phyloP scores from a whole-genome alignment of 2,113 vertebrate genomes.

The Colossoma macropomum region DNA sequence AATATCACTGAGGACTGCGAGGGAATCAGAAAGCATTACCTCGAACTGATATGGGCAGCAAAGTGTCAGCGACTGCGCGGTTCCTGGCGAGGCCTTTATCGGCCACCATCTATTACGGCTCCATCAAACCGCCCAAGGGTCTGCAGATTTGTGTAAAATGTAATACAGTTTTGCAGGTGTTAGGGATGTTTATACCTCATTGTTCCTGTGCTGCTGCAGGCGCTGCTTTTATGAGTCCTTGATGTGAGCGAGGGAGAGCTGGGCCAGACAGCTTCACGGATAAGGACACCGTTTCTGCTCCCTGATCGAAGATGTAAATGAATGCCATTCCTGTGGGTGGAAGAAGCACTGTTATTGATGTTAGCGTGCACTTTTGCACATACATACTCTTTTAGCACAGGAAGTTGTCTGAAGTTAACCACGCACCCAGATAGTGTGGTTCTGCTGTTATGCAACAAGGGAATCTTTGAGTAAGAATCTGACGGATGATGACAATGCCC shows the following conservation, averaged over 20 bases:
- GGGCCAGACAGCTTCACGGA: conserved; percentile 41
- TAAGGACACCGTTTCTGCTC: conserved; percentile 5
- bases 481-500: conserved; percentile 20
- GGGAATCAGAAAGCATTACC: conserved; percentile 21
- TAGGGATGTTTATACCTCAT: conserved; percentile 44
- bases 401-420: conserved; percentile 2
- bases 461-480: conserved; percentile 23
- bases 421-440: not conserved
- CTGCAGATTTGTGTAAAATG: conserved; percentile 41
- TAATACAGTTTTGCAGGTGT: conserved; percentile 51
- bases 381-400: conserved; percentile 15
- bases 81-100: conserved; percentile 33
- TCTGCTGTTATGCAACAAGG: conserved; percentile 12
- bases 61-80: conserved; percentile 16
- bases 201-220: conserved; percentile 37
- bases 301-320: conserved; percentile 46
- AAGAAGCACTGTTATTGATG: conserved; percentile 27
- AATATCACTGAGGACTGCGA: not conserved
- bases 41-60: conserved; percentile 25
- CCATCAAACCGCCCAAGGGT: conserved; percentile 27
- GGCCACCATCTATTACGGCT: conserved; percentile 31
- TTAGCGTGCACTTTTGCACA: conserved; percentile 36
- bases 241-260: conserved; percentile 40
- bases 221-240: conserved; percentile 48
- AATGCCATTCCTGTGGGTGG: conserved; percentile 20